phyloP scores from a whole-genome alignment of 2,888 invertebrate genomes.

The Drosophila recens region DNA sequence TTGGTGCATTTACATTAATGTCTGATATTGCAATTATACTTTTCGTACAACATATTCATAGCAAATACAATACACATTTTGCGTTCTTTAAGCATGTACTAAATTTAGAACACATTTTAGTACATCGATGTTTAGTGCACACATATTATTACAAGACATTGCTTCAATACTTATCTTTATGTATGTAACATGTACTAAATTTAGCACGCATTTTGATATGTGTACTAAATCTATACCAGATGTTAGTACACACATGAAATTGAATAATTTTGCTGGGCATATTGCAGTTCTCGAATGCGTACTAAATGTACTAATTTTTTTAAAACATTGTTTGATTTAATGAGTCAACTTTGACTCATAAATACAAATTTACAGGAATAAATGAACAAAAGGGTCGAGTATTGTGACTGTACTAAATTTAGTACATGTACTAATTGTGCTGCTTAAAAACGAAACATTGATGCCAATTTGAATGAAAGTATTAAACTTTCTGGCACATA shows the following conservation, averaged over 20 bases:
- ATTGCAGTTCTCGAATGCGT: background rate
- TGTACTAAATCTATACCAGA: background rate
- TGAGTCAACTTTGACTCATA: background rate
- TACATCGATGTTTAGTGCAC: too few species aligned
- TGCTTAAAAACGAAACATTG: slow-evolving; percentile 37
- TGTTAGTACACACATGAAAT: too few species aligned
- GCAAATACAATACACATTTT: too few species aligned
- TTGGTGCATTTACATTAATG: background rate
- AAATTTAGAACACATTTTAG: too few species aligned
- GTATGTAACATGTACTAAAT: background rate
- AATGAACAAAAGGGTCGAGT: background rate
- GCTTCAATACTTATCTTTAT: too few species aligned
- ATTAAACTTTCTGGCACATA: slow-evolving; percentile 31
- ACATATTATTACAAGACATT: background rate
- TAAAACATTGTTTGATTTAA: background rate
- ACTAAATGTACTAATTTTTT: slow-evolving; percentile 1
- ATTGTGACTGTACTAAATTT: slow-evolving; percentile 23
- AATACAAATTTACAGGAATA: background rate
- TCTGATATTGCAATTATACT: background rate
- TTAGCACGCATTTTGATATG: background rate
- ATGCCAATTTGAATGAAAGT: slow-evolving; percentile 30
- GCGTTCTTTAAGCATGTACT: background rate
- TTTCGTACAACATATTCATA: too few species aligned
- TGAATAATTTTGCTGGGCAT: background rate
- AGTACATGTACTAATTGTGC: slow-evolving; percentile 47